A percentile compares a stretch with the other conserved stretches of the same genome.
These are phyloP conservation scores for Nebria ingens DNA, from an alignment of 1,140 invertebrate species.

Conservation along the genomic window DNA sequence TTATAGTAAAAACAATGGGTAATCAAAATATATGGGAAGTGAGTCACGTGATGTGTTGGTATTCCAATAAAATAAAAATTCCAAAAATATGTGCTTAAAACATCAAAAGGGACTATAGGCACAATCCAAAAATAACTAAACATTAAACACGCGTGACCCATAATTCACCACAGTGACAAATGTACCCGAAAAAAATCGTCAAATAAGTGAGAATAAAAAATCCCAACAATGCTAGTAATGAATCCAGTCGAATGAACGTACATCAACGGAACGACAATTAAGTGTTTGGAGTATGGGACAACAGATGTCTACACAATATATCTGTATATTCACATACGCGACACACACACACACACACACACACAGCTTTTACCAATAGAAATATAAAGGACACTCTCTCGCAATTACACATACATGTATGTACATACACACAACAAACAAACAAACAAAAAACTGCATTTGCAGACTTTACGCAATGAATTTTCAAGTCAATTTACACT, in stretches of 20 bases:
- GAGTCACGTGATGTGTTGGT: too few species aligned
- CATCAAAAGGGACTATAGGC: too few species aligned
- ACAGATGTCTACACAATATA: constrained; percentile 4
- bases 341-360: neutral
- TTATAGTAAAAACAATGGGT: too few species aligned
- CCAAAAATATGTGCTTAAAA: too few species aligned
- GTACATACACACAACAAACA: neutral
- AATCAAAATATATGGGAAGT: too few species aligned
- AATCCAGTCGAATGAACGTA: neutral
- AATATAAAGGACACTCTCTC: too few species aligned
- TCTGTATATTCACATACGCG: too few species aligned
- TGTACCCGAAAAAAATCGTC: neutral
- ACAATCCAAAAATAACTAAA: too few species aligned
- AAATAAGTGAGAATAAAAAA: neutral
- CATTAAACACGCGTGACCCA: neutral
- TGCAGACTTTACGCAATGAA: neutral
- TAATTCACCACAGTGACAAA: neutral
- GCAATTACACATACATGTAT: neutral
- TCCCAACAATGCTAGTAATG: constrained; percentile 3
- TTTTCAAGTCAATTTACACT: neutral
- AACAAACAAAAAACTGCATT: neutral
- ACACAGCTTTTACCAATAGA: too few species aligned
- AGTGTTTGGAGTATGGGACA: neutral
- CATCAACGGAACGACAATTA: neutral
- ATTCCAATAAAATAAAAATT: too few species aligned